Conservation (phyloP, 2,888 invertebrate genomes). For the Lepeophtheirus nordmannii region DNA sequence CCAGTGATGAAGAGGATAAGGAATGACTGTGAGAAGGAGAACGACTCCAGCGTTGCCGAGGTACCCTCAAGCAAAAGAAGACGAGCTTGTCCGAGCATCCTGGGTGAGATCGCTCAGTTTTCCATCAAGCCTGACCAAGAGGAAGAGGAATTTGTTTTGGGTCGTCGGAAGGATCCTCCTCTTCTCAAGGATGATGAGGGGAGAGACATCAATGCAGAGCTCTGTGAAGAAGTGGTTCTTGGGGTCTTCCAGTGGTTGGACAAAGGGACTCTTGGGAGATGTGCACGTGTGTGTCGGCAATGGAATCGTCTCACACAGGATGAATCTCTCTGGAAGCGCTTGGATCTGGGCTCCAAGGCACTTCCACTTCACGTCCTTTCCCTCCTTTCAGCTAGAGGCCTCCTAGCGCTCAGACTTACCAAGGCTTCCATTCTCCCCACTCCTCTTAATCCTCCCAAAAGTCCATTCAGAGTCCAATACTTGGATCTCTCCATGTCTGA, state of each 20-base stretch:
- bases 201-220: constrained; percentile 29
- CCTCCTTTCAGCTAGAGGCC: constrained; percentile 57
- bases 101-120: not conserved
- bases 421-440: constrained; percentile 39
- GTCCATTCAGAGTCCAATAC: constrained; percentile 46
- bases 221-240: constrained; percentile 74
- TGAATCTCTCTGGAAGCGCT: constrained; percentile 66
- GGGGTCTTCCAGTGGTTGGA: constrained; percentile 63
- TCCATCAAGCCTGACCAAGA: not conserved
- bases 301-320: constrained; percentile 65
- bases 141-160: not conserved
- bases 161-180: not conserved
- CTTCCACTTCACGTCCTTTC: constrained; percentile 53
- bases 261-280: constrained; percentile 52
- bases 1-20: not conserved
- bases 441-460: constrained; percentile 18
- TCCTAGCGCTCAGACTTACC: constrained; percentile 57
- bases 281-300: constrained; percentile 54
- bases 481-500: constrained; percentile 69
- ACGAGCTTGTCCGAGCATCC: not conserved
- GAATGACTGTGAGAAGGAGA: not conserved
- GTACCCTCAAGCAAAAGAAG: not conserved
- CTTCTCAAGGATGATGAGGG: not conserved
- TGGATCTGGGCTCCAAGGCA: constrained; percentile 55
- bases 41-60: not conserved